Evolutionary conservation across 2,113 vertebrate genomes (phyloP).

Genomic region (Chiloscyllium plagiosum): DNA sequence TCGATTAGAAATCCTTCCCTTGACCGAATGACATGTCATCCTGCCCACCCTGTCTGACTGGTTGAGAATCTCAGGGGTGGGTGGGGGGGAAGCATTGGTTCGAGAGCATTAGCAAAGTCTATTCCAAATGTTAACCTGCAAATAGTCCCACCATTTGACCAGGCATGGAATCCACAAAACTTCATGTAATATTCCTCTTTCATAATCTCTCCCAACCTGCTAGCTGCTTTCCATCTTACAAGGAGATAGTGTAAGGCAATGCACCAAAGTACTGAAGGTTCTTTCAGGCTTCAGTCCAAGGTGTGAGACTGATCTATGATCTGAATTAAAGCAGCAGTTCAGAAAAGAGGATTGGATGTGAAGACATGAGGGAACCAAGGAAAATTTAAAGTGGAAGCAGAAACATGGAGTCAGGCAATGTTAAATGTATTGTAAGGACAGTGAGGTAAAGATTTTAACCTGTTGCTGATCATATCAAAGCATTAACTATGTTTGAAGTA

Average conservation of each 20-base stretch:
- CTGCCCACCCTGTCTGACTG: too few species aligned
- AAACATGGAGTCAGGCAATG: background rate
- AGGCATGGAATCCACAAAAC: too few species aligned
- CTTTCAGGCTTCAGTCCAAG: background rate
- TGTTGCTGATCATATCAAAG: background rate
- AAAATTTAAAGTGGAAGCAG: background rate
- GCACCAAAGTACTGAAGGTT: background rate
- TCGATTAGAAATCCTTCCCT: too few species aligned
- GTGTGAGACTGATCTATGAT: background rate
- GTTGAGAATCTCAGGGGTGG: too few species aligned
- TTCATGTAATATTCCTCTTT: background rate
- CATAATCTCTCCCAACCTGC: background rate
- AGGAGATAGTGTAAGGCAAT: background rate
- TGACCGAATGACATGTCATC: too few species aligned
- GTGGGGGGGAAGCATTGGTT: too few species aligned
- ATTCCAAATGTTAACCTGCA: too few species aligned
- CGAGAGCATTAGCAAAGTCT: too few species aligned
- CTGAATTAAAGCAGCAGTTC: background rate
- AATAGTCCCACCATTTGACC: too few species aligned
- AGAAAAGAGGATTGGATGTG: background rate
- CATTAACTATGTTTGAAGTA: background rate
- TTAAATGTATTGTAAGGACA: background rate
- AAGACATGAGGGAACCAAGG: too few species aligned
- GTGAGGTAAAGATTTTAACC: background rate
- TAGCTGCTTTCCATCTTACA: background rate